A percentile compares a stretch with the other conserved stretches of the same genome.
Evolutionary conservation across 92 coral and sea anemone genomes (phyloP).

Genomic region (Isaurus tuberculatus): DNA sequence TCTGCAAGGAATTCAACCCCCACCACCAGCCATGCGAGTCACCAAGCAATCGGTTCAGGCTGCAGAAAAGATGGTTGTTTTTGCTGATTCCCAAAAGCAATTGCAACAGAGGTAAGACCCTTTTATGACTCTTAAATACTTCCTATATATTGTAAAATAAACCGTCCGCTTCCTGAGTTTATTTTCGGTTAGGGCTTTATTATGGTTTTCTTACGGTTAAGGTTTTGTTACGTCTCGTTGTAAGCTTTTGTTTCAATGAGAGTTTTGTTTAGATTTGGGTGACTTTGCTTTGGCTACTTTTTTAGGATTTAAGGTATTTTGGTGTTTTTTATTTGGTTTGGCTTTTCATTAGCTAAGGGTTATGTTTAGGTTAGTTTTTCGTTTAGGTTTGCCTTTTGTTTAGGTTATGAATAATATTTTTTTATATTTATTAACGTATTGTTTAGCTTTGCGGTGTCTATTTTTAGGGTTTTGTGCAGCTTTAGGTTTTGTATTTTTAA

Average conservation of each 20-base stretch:
- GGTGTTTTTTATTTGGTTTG: neutral
- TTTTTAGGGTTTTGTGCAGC: too few species aligned
- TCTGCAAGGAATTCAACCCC: constrained; percentile 53
- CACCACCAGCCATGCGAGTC: constrained; percentile 32
- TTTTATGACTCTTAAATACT: neutral
- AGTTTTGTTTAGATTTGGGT: too few species aligned
- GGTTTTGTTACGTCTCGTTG: too few species aligned
- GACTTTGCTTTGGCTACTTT: too few species aligned
- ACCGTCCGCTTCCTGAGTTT: neutral
- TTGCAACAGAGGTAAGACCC: constrained; percentile 54
- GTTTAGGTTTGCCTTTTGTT: neutral
- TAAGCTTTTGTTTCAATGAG: too few species aligned
- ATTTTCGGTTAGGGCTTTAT: neutral
- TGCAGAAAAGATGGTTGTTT: constrained; percentile 38
- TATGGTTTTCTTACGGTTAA: neutral
- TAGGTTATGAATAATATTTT: neutral
- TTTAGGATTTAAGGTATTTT: too few species aligned
- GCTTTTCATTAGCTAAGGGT: neutral
- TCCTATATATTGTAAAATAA: neutral
- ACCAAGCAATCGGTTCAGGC: constrained; percentile 4
- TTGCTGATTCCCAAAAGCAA: constrained; percentile 45
- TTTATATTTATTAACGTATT: neutral
- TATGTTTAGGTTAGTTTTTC: neutral
- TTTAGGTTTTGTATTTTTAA: too few species aligned
- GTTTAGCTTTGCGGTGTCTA: neutral